Conservation (phyloP, 2,113 vertebrate genomes). For the Clinocottus analis region DNA sequence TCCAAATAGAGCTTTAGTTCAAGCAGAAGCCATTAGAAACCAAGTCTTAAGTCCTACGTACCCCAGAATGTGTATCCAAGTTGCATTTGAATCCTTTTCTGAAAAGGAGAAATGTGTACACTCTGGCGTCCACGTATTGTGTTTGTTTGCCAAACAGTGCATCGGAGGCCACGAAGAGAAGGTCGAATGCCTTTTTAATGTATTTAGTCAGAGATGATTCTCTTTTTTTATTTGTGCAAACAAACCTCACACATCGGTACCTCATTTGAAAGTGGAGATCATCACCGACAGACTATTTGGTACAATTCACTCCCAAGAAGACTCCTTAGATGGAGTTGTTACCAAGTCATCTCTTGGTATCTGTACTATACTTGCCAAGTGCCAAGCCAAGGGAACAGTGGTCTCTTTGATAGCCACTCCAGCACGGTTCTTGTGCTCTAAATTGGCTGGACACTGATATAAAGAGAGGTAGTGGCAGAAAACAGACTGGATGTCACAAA, state of each 20-base stretch:
- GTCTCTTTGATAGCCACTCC: conserved; percentile 52
- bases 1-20: conserved; percentile 56
- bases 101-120: conserved; percentile 39
- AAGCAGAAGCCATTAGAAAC: conserved; percentile 48
- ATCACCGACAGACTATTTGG: neutral
- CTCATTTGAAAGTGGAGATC: conserved; percentile 24
- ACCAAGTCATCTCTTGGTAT: conserved; percentile 45
- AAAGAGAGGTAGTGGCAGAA: conserved; percentile 18
- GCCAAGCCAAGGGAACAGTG: conserved; percentile 66
- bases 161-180: neutral
- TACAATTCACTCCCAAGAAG: conserved; percentile 5
- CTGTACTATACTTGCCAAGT: conserved; percentile 56
- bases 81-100: conserved; percentile 56
- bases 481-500: conserved; percentile 35
- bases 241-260: conserved; percentile 26
- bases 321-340: conserved; percentile 1
- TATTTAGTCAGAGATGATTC: conserved; percentile 6
- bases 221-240: conserved; percentile 12
- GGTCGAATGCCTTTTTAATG: neutral
- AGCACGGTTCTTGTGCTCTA: conserved; percentile 30
- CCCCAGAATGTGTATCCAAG: conserved; percentile 63
- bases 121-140: neutral
- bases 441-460: conserved; percentile 15
- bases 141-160: conserved; percentile 48
- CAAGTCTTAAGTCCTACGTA: conserved; percentile 38